phyloP scores from a whole-genome alignment of 2,113 vertebrate species.

The Pluvialis apricaria region DNA sequence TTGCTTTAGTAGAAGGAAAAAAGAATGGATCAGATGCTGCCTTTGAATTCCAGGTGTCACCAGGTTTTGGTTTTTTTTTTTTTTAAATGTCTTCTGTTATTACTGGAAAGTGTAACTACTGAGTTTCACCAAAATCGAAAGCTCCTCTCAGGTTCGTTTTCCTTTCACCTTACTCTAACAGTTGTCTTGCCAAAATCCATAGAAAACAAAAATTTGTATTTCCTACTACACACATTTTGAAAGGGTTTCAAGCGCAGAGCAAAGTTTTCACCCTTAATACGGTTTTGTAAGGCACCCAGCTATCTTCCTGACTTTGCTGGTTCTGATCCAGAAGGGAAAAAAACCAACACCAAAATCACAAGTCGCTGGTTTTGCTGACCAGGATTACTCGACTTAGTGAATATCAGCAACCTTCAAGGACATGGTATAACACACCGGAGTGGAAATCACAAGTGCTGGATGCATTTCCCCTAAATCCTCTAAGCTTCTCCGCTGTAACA shows the following conservation, averaged over 20 bases:
- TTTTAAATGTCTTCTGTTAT: neutral
- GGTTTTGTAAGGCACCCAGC: neutral
- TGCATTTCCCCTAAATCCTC: neutral
- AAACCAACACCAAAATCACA: neutral
- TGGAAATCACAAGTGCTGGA: neutral
- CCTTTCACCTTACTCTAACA: neutral
- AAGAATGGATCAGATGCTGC: neutral
- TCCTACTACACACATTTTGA: neutral
- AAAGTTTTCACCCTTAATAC: neutral
- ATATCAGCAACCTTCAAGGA: neutral
- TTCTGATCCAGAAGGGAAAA: neutral
- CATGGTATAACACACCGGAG: rapidly evolving
- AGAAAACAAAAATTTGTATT: neutral
- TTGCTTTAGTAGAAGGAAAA: neutral
- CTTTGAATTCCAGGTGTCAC: neutral
- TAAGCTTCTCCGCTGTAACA: neutral
- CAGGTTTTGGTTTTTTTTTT: neutral
- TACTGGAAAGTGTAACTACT: neutral
- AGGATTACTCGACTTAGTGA: neutral
- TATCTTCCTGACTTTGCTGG: neutral
- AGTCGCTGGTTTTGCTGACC: neutral
- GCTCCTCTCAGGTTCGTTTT: neutral
- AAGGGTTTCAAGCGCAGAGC: neutral
- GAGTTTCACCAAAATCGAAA: neutral
- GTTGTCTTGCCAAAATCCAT: neutral